These are phyloP conservation scores for Salvator merianae DNA, from an alignment of 2,113 vertebrate species.

Conservation along the genomic window DNA sequence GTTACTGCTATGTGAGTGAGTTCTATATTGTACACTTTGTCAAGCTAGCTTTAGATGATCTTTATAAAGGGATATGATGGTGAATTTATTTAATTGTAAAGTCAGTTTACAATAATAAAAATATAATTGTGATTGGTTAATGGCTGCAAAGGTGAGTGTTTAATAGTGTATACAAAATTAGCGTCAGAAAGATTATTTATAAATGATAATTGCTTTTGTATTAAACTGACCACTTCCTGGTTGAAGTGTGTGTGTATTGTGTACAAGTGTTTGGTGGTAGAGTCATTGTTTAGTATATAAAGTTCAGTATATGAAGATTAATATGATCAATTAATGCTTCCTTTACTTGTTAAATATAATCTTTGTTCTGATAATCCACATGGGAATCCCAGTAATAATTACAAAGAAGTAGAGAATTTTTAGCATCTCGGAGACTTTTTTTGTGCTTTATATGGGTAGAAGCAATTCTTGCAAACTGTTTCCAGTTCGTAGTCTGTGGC, in stretches of 20 bases:
- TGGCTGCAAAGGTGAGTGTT: constrained; percentile 76
- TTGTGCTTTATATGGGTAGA: not conserved
- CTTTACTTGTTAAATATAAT: constrained; percentile 55
- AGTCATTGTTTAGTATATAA: no score
- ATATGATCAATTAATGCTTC: constrained; percentile 53
- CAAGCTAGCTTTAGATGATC: constrained; percentile 71
- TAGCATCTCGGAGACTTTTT: accelerated
- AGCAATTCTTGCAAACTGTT: constrained; percentile 66
- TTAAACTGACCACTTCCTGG: constrained; percentile 41
- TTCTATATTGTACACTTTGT: constrained; percentile 71
- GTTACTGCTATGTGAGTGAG: constrained; percentile 67
- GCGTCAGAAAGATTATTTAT: constrained; percentile 75
- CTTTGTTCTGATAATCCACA: constrained; percentile 44
- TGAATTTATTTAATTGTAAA: constrained; percentile 77
- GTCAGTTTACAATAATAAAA: constrained; percentile 78
- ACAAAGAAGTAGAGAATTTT: constrained; percentile 64
- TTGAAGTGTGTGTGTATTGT: no score
- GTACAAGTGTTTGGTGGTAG: no score
- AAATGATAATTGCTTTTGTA: constrained; percentile 69
- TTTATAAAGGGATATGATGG: constrained; percentile 73
- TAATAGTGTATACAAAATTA: constrained; percentile 76
- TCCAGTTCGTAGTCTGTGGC: constrained; percentile 73
- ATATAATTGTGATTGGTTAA: constrained; percentile 72
- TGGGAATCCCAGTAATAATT: constrained; percentile 55
- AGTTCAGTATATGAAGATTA: constrained; percentile 55